Evolutionary conservation across 2,888 invertebrate genomes (phyloP), one percentile per base, ranked within the genome.

Genomic region (Mesorhabditis spiculigera): DNA sequence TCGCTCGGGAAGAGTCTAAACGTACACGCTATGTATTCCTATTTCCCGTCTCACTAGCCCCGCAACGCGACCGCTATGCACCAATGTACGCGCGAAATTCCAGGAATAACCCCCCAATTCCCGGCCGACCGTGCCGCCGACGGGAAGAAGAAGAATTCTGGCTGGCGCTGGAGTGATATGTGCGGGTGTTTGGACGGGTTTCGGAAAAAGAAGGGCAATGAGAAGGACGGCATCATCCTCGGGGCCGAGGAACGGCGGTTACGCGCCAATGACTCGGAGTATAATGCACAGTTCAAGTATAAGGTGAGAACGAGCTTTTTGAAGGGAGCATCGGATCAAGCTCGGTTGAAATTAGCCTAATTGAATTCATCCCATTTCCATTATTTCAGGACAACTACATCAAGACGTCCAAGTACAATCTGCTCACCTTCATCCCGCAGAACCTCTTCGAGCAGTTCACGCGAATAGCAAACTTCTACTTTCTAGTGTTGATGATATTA

Each of bases 381-480:
- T 42, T 63, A 42, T 85, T 86, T 68, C 91, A 97, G 96, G 94
- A 93, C 89, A 98, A 98, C 89, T 94, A 93, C 90, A 98, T 98
- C 89, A 94, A 95, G 89, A 98, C 97, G 87, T 96, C 96, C 87
- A 98, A 98, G 90, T 98, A 98, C 90, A 93, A 93, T 86, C 89
- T 96, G 87, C 88, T 96, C 88, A 96, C 96, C 87, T 98, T 98
- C 90, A 90, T 97, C 89, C 97, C 97, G 86, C 91, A 95, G 89
- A 98, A 98, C 89, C 89, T 98, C 88, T 92, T 97, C 88, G 97
- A 98, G 90, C 98, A 98, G 90, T 97, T 98, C 90, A 95, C 95
- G 90, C 92, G 97, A 86, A 90, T 98, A 88, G 97, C 97, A 87
- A 98, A 98, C 90, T 95, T 95, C 89, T 98, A 98, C 90, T 98